Evolutionary conservation across 2,113 vertebrate genomes (phyloP), one percentile per base, ranked within the genome.

Genomic region (Girardinichthys multiradiatus): DNA sequence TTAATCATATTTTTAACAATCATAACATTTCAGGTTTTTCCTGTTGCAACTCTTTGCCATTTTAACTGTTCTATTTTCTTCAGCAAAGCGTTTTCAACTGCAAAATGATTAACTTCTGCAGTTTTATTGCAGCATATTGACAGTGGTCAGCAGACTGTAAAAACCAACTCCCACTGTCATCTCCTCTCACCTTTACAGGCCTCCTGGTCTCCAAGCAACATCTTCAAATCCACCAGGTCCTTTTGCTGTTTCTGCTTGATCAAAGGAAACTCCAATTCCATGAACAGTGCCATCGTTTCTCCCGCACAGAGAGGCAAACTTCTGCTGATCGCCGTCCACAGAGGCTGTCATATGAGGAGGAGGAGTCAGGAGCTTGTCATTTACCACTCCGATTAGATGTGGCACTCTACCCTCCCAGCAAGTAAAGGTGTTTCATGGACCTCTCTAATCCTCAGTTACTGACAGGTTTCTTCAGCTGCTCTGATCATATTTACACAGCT

Each of bases 251-350:
- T 78, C 28, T 77, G 77, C 64, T 75, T 91, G 28, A 85, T 77
- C n/a, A 51, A 14, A 70, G 77, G 30, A 31, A 90, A 80, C 42
- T 89, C 89, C 0, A 80, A 62, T 65, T 91, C 88, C 85, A 90
- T 31, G 69, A 92, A 92, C 51, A 89, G 79, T 76, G 90, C 80
- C 91, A 93, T 93, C 17, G 31, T 60, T 29, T 1, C 61, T 28
- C 14, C 10, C 21, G 28, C 66, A 10, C 60, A 61, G 14, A 57
- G 15, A n/a, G 51, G 30, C 31, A 26, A 63, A 61, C 57, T 15
- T 27, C n/a, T 28, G 13, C 72, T 21, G 64, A 64, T 39, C 0
- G 10, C 29, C 68, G 42, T 62, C 15, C 35, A 33, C 30, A 1
- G 48, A n/a, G 39, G n/a, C 79, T 64, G 60, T 58, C 39, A n/a